Base-by-base conservation (phyloP, 2,113 vertebrate genomes). In the Geothlypis trichas region DNA sequence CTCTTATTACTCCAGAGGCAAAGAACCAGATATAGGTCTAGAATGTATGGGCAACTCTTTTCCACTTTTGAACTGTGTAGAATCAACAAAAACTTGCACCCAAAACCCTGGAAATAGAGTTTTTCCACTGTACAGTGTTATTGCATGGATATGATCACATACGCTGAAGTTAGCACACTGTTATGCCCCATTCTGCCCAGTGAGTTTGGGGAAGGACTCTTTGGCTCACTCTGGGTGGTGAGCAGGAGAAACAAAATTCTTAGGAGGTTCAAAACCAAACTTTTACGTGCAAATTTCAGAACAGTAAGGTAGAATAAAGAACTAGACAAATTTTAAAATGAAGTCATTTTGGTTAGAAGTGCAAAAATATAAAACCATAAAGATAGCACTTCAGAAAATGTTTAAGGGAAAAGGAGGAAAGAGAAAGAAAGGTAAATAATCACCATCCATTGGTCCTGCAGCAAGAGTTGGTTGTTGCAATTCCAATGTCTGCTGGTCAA, bases 401-500 rank as follows among this genome's bases (percentile, higher is more conserved):
- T 59, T 42, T 35, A 67, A 67, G 9, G 21, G 52, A 30, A 49
- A 85, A 85, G 21, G 21, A 67, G 27, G 44, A 59, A 58, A 58
- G 61, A 47, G 15, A 57, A 84, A 66, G 30, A 58, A 76, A 59
- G 26, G 35, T 76, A n/a, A 13, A 35, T 8, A 35, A n/a, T 42
- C 44, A 26, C 13, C 35, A 21, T 7, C 62, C 83, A 17, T 26
- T 26, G 13, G 26, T 76, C 13, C 72, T 26, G 13, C 52, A 59
- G 35, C 21, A 35, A 35, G 35, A 76, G 26, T 0, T 58, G 35
- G 26, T 17, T 35, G 35, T 6, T 67, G 16, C 31, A 35, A 21
- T 49, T 35, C 24, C 0, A 0, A 14, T 42, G 16, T 49, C 24
- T 23, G 24, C 42, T 49, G 52, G 20, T 30, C 42, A 41, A 57